Evolutionary conservation across 2,797 vertebrate species (phyloP).

Genomic region (Cryptoprocta ferox): DNA sequence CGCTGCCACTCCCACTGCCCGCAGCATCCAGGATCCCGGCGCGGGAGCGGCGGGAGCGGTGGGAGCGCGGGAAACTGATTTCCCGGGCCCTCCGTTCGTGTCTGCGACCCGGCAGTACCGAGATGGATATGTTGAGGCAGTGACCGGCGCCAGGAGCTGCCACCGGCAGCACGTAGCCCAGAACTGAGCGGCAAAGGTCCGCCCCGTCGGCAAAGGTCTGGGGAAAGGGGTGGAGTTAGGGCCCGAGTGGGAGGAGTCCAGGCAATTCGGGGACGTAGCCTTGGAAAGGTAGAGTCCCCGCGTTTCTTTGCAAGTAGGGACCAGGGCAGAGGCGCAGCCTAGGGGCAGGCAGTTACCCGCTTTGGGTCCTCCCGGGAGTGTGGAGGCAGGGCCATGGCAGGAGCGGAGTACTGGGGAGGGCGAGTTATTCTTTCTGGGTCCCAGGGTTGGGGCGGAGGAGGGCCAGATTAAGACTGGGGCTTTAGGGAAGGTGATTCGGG

Average conservation of each 20-base stretch:
- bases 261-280: not conserved
- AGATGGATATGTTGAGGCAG: conserved; percentile 89
- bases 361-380: not conserved
- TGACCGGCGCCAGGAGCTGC: conserved; percentile 88
- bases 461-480: not conserved
- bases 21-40: conserved; percentile 84
- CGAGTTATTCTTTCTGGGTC: not conserved
- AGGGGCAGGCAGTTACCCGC: not conserved
- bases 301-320: not conserved
- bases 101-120: conserved; percentile 39
- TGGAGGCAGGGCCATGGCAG: not conserved
- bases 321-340: not conserved
- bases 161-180: conserved; percentile 87
- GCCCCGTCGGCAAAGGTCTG: conserved; percentile 91
- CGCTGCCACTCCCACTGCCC: conserved; percentile 91
- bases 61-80: conserved; percentile 40
- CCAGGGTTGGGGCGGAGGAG: not conserved
- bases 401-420: not conserved
- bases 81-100: conserved; percentile 64
- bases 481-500: not conserved
- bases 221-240: not conserved
- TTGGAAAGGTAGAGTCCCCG: not conserved
- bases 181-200: conserved; percentile 90
- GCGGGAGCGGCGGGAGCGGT: conserved; percentile 86
- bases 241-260: not conserved